Base-by-base conservation (phyloP, 2,113 vertebrate species). In the Dasypus novemcinctus region DNA sequence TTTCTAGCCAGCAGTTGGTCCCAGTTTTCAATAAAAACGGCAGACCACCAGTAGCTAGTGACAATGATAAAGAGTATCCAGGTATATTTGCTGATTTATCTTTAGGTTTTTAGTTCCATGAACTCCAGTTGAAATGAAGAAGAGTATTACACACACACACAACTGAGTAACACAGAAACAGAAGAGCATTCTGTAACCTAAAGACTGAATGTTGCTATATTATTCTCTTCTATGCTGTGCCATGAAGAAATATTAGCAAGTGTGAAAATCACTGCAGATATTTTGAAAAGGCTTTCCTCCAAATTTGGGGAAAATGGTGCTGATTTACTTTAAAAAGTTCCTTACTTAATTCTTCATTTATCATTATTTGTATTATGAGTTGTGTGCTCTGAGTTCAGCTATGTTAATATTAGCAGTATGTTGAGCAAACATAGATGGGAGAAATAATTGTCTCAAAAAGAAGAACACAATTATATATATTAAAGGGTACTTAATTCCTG, bases 1-100 rank as follows among this genome's bases (percentile, higher is more conserved):
- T 98, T 98, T 99, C 98, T 98, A 98, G 98, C 98, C 98, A 99
- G 98, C 98, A 99, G 98, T 99, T 98, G 99, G 98, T 99, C 98
- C 98, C 97, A 97, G 98, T 98, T 98, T 99, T 98, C 96, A 98
- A 97, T 98, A 98, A 98, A 99, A 99, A 98, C 98, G 98, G 98
- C 98, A 98, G 98, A 99, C 98, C 98, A 99, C 98, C 98, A 98
- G 98, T 98, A 98, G 97, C 98, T 98, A 95, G 96, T 99, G 98
- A 99, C 99, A 98, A 97, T 99, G 99, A 99, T 99, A 98, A 98
- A 99, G 98, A 98, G 98, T 96, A 97, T 97, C 95, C 98, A 98
- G 96, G 98, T 96, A 98, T 98, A 98, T 98, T 98, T 98, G 97
- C 98, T 98, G 98, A 99, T 99, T 98, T 98, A 98, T 99, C 98